phyloP scores from a whole-genome alignment of 2,888 invertebrate genomes.

The Melipona bicolor region DNA sequence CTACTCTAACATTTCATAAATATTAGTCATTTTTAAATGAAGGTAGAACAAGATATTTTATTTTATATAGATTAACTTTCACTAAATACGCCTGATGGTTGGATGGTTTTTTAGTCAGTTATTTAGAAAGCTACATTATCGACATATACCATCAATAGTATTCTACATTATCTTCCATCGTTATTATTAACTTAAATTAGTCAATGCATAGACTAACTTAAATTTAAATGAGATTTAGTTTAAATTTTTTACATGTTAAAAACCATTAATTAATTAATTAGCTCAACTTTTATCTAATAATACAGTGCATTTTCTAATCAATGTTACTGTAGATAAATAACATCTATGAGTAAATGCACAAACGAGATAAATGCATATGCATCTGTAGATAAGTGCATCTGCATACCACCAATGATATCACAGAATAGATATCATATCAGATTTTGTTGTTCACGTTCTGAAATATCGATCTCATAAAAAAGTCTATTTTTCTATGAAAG shows the following conservation, averaged over 20 bases:
- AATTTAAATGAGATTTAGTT: background rate
- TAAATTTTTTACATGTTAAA: too few relatives aligned
- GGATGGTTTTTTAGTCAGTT: background rate
- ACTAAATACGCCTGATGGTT: background rate
- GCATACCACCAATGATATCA: too few relatives aligned
- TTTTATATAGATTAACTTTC: background rate
- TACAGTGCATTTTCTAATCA: background rate
- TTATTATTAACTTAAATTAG: background rate
- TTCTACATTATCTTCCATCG: background rate
- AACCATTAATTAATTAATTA: background rate
- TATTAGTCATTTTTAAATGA: background rate
- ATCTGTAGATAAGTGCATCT: background rate
- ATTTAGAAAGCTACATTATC: constrained; percentile 1
- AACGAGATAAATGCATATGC: too few relatives aligned
- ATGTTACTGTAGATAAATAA: too few relatives aligned
- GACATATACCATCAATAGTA: background rate
- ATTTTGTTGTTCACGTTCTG: too few relatives aligned
- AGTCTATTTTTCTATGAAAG: too few relatives aligned
- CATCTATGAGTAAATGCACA: too few relatives aligned
- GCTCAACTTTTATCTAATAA: background rate
- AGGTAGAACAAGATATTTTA: background rate
- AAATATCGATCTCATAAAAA: too few relatives aligned
- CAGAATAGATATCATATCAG: too few relatives aligned
- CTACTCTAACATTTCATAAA: background rate
- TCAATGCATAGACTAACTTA: background rate